These are phyloP conservation scores for Carassius gibelio DNA, from an alignment of 2,113 vertebrate species.

Conservation along the genomic window DNA sequence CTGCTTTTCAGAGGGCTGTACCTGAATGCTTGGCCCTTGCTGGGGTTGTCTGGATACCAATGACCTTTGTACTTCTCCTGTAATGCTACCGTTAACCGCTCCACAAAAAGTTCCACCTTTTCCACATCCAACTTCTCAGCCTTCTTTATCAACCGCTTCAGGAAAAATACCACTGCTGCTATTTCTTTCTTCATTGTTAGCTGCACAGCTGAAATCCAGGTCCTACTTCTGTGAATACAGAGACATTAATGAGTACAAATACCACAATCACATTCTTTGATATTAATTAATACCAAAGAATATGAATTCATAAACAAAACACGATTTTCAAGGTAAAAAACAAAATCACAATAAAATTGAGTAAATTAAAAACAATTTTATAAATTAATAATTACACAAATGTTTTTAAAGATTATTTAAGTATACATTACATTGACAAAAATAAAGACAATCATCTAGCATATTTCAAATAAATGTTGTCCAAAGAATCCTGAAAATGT, in stretches of 20 bases:
- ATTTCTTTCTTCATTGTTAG: conserved; percentile 79
- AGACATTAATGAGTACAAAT: not conserved
- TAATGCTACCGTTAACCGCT: conserved; percentile 69
- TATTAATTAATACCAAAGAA: not conserved
- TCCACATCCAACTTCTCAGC: conserved; percentile 63
- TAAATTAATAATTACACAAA: not conserved
- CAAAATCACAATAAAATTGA: not conserved
- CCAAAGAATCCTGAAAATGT: not conserved
- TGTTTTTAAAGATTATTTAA: too few species aligned
- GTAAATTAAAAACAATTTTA: not conserved
- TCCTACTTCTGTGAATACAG: conserved; percentile 50
- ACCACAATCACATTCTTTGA: not conserved
- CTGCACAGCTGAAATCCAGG: conserved; percentile 41
- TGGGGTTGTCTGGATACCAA: conserved; percentile 78
- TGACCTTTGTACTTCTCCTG: conserved; percentile 76
- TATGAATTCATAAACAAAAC: not conserved
- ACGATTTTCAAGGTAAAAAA: not conserved
- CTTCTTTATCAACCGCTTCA: conserved; percentile 72
- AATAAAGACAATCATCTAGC: not conserved
- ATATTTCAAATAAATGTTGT: not conserved
- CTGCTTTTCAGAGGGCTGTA: conserved; percentile 39
- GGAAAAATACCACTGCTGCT: conserved; percentile 75
- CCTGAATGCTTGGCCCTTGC: conserved; percentile 79
- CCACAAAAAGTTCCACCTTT: conserved; percentile 72
- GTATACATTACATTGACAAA: too few species aligned